These are phyloP conservation scores for Heteromyza rotundicornis DNA, from an alignment of 2,888 invertebrate species.

Conservation along the genomic window DNA sequence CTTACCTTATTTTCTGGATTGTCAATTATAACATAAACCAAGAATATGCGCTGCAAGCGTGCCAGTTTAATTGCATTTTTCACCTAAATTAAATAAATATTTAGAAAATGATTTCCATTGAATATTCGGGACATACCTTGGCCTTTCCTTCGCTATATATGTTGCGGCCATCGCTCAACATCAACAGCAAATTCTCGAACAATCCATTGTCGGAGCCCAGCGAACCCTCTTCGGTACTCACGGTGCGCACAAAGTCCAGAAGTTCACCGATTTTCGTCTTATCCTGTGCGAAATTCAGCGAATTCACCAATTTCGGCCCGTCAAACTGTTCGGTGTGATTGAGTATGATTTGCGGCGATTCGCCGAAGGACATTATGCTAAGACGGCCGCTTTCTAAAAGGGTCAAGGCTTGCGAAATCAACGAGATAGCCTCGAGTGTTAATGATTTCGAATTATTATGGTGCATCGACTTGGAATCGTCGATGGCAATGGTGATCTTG, in stretches of 20 bases:
- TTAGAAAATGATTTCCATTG: no score
- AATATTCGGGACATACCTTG: slow-evolving; percentile 65
- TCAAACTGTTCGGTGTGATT: slow-evolving; percentile 83
- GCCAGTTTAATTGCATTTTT: slow-evolving; percentile 81
- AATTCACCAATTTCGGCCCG: slow-evolving; percentile 81
- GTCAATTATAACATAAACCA: slow-evolving; percentile 95
- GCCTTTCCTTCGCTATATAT: slow-evolving; percentile 87
- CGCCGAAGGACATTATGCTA: slow-evolving; percentile 90
- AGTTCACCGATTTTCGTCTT: slow-evolving; percentile 86
- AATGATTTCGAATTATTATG: slow-evolving; percentile 88
- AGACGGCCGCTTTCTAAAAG: slow-evolving; percentile 94
- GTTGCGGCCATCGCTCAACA: slow-evolving; percentile 95
- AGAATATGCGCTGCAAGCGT: slow-evolving; percentile 82
- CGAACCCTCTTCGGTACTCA: slow-evolving; percentile 65
- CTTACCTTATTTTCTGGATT: slow-evolving; percentile 86
- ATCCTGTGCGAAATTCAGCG: slow-evolving; percentile 86
- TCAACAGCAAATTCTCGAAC: slow-evolving; percentile 73
- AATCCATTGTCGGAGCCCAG: slow-evolving; percentile 60
- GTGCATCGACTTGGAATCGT: slow-evolving; percentile 93
- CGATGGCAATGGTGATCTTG: slow-evolving; percentile 94
- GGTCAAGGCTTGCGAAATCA: slow-evolving; percentile 88
- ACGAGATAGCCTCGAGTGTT: slow-evolving; percentile 92
- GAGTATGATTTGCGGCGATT: slow-evolving; percentile 83
- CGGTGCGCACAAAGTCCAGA: slow-evolving; percentile 77
- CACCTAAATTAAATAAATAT: slow-evolving; percentile 63